Percentiles rank a stretch among this genome's conserved stretches.
phyloP scores from a whole-genome alignment of 2,797 vertebrate species.

The Gila robusta region DNA sequence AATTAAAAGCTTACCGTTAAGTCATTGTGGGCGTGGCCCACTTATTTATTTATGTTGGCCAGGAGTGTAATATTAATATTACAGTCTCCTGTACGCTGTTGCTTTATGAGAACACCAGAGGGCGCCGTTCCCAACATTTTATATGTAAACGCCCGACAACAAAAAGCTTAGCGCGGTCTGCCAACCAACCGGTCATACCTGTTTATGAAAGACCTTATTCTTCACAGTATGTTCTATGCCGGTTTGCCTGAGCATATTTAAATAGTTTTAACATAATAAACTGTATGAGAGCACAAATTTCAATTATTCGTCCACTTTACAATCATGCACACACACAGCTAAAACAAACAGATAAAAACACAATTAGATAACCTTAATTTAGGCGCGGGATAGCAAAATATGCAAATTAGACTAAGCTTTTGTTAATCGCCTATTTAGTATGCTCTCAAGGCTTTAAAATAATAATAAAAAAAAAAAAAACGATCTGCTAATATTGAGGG shows the following conservation, averaged over 20 bases:
- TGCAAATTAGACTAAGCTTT: neutral
- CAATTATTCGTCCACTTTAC: neutral
- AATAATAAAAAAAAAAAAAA: no score
- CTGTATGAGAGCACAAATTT: neutral
- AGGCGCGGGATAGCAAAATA: neutral
- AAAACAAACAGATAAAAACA: neutral
- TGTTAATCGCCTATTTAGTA: neutral
- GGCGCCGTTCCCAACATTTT: neutral
- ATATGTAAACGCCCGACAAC: neutral
- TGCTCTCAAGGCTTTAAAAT: neutral
- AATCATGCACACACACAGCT: neutral
- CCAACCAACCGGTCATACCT: slow-evolving; percentile 24
- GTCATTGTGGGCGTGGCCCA: no score
- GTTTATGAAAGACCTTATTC: neutral
- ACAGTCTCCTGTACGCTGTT: neutral
- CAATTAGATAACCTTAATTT: neutral
- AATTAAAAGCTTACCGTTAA: neutral
- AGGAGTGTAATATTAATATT: neutral
- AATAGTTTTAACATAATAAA: neutral
- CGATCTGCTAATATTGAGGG: neutral
- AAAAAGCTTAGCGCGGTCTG: neutral
- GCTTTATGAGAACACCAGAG: neutral
- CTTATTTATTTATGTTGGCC: no score
- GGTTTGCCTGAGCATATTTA: neutral
- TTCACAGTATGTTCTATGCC: neutral